phyloP scores from a whole-genome alignment of 2,888 invertebrate species.

The Clostera curtula region DNA sequence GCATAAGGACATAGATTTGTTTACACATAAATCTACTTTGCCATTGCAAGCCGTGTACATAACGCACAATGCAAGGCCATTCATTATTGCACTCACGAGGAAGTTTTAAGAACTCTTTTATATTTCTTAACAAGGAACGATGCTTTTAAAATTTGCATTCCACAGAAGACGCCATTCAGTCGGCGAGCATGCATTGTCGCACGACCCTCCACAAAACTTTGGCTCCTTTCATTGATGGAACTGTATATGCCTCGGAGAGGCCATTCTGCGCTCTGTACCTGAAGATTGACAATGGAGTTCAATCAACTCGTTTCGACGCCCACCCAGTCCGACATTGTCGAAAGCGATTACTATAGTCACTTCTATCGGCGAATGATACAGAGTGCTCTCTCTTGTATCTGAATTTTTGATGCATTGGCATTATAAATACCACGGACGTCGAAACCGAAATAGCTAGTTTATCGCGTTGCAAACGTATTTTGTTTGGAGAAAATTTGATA shows the following conservation, averaged over 20 bases:
- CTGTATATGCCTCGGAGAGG: constrained; percentile 28
- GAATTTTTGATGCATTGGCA: background rate
- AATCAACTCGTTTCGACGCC: constrained; percentile 59
- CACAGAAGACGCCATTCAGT: constrained; percentile 34
- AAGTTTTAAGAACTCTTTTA: constrained; percentile 32
- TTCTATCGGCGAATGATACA: constrained; percentile 34
- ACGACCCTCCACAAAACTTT: constrained; percentile 28
- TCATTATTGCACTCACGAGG: constrained; percentile 24
- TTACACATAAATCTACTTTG: no score
- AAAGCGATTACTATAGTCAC: constrained; percentile 49
- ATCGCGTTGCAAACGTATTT: no score
- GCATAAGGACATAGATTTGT: no score
- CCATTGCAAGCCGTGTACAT: constrained; percentile 4
- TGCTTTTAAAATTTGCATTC: constrained; percentile 41
- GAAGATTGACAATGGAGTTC: constrained; percentile 63
- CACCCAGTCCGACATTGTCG: constrained; percentile 58
- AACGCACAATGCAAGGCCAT: constrained; percentile 16
- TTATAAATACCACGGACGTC: background rate
- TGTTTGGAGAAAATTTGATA: no score
- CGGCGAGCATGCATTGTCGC: constrained; percentile 37
- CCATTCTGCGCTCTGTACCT: constrained; percentile 43
- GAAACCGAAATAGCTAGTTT: no score
- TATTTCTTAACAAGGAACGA: constrained; percentile 30
- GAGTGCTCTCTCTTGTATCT: background rate
- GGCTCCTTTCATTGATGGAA: constrained; percentile 29